A percentile compares a stretch with the other conserved stretches of the same genome.
Evolutionary conservation across 2,888 invertebrate species (phyloP).

Genomic region (Drosophila mercatorum): DNA sequence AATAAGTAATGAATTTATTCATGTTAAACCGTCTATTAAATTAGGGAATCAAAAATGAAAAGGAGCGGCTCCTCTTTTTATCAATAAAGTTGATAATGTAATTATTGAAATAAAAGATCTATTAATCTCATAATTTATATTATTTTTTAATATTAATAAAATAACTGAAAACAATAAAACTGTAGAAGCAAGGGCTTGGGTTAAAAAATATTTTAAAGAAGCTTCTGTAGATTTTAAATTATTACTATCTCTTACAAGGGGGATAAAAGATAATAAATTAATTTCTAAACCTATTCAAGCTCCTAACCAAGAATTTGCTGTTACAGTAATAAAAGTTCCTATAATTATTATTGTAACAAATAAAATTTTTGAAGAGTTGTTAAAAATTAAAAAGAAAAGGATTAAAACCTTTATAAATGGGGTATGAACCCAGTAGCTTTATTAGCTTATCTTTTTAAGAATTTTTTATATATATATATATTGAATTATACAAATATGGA

Average conservation of each 20-base stretch:
- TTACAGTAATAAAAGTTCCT: constrained; percentile 86
- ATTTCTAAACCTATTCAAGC: constrained; percentile 88
- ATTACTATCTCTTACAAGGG: constrained; percentile 86
- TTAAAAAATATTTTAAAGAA: constrained; percentile 87
- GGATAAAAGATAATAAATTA: constrained; percentile 87
- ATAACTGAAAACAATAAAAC: constrained; percentile 85
- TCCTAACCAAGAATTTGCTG: constrained; percentile 84
- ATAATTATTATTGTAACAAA: constrained; percentile 86
- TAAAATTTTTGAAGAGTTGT: constrained; percentile 85
- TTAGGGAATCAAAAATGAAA: constrained; percentile 88
- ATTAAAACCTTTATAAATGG: constrained; percentile 85
- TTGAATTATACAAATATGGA: too few relatives aligned
- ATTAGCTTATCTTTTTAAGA: too few relatives aligned
- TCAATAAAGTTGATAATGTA: constrained; percentile 84
- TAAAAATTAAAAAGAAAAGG: constrained; percentile 85
- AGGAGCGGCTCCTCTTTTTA: constrained; percentile 87
- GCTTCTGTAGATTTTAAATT: constrained; percentile 86
- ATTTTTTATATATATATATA: too few relatives aligned
- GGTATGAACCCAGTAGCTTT: constrained; percentile 80
- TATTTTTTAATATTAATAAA: constrained; percentile 73
- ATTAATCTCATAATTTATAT: constrained; percentile 80
- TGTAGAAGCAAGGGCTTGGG: constrained; percentile 87
- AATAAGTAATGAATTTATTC: constrained; percentile 86
- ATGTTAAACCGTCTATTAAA: constrained; percentile 87
- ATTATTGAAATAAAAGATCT: constrained; percentile 72